Base-by-base conservation (phyloP, 2,888 invertebrate genomes). In the Sminthurides aquaticus region DNA sequence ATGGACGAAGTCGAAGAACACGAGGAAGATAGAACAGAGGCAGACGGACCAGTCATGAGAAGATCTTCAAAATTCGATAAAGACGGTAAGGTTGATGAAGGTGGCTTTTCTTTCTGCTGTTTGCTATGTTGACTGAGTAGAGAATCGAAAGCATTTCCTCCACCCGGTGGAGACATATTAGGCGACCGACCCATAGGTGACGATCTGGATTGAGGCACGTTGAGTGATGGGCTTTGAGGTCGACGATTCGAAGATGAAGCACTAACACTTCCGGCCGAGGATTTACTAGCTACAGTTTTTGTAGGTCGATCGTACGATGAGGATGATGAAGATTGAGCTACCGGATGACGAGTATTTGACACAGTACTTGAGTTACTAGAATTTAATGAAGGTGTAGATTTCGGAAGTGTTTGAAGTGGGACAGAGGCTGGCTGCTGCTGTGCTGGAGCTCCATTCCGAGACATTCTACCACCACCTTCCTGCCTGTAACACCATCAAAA, bases 1-100 rank as follows among this genome's bases (percentile, higher is more conserved):
- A 48, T 18, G 25, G 49, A 60, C 28, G 61, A 29, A 5, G 49
- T 3, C 22, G 61, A 57, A 29, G 62, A 20, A 49, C 18, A 29
- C 24, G 58, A 3, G 25, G 60, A 27, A 26, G 63, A 57, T 28
- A 64, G 67, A 26, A 27, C 18, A 8, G 52, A n/a, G 1, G 56
- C 20, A 18, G 57, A 29, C n/a, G 69, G 60, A 22, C 34, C 57
- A 2, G 65, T 63, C 8, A 55, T 59, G 18, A 71, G 56, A 8
- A 71, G 66, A 60, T 71, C 68, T 69, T 74, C 69, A 57, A 71
- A 64, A 65, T 68, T 67, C 8, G 69, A 69, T 59, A 69, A 58
- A 15, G 66, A 49, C 2, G 64, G 59, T 8, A 58, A 27, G 3
- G 74, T 73, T 78, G 77, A 25, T 78, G 79, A 52, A 77, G 77